Evolutionary conservation across 2,888 invertebrate species (phyloP), one percentile per base, ranked within the genome.

Genomic region (Erebia aethiops): DNA sequence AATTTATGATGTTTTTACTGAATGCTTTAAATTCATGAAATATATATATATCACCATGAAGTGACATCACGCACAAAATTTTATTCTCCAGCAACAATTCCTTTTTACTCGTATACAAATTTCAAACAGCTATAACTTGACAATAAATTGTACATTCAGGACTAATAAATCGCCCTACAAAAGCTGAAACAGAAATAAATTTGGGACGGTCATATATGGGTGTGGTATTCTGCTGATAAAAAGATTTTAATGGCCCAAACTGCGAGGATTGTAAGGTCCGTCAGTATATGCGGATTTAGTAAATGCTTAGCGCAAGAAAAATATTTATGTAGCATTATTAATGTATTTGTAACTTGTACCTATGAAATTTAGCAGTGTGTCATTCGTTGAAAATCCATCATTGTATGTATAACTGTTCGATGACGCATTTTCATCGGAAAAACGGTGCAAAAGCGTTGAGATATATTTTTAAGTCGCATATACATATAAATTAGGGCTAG

Each of bases 181-280:
- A 43, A 61, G 43, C 46, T 16, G 11, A 13, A 43, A 46, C 61
- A 61, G 35, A 35, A 18, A 61, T 61, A 46, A 3, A 46, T 61
- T 61, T 61, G 18, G 41, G 46, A 61, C 46, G 61, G 21, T 61
- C 41, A 16, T 4, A 7, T 35, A 58, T 35, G 57, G 26, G n/a
- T 26, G 16, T 60, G 46, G 43, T 61, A 18, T 61, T 46, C 5
- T 43, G 61, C 46, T 60, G 43, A 61, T 61, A 46, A 61, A 57
- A 61, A 61, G 18, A 61, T 18, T 46, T 61, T 43, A 61, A 61
- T 46, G 13, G 46, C 7, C 18, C 61, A 46, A 61, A 46, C 61
- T 13, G 61, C 46, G 46, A 43, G 43, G 18, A 4, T 18, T 41
- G 35, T 43, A 41, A n/a, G 35, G 26, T 35, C 35, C 35, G 7